Conservation (phyloP, 2,113 vertebrate genomes). For the Eleginops maclovinus region DNA sequence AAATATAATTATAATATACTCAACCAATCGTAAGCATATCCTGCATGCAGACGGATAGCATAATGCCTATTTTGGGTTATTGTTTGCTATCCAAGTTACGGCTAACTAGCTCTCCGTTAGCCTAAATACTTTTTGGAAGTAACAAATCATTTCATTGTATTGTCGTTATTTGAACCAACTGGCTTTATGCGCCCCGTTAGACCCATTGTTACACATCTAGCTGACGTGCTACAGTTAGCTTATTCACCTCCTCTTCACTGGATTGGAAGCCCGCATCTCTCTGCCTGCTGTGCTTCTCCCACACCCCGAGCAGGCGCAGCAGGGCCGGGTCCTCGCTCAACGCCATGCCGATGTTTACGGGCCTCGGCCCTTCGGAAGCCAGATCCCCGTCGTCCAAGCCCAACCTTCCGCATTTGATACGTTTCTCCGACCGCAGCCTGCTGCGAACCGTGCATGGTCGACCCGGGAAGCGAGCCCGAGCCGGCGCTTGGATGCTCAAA, state of each 20-base stretch:
- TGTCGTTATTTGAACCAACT: background rate
- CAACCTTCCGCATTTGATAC: slow-evolving; percentile 78
- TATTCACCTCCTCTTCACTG: slow-evolving; percentile 84
- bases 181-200: no score
- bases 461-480: slow-evolving; percentile 89
- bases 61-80: background rate
- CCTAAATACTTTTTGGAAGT: slow-evolving; percentile 36
- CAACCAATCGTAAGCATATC: background rate
- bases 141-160: slow-evolving; percentile 10
- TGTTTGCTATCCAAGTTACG: slow-evolving; percentile 41
- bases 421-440: slow-evolving; percentile 78
- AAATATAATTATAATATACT: background rate
- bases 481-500: slow-evolving; percentile 63
- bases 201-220: background rate
- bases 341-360: slow-evolving; percentile 84
- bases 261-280: slow-evolving; percentile 84
- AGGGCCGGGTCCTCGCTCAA: slow-evolving; percentile 86
- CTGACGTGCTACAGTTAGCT: slow-evolving; percentile 23
- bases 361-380: slow-evolving; percentile 82
- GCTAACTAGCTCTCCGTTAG: slow-evolving; percentile 52
- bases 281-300: slow-evolving; percentile 85
- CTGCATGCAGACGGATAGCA: slow-evolving; percentile 15
- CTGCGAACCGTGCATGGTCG: slow-evolving; percentile 82
- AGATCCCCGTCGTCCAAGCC: slow-evolving; percentile 73
- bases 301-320: slow-evolving; percentile 84